phyloP scores from a whole-genome alignment of 2,113 vertebrate genomes.

The Ciconia maguari region DNA sequence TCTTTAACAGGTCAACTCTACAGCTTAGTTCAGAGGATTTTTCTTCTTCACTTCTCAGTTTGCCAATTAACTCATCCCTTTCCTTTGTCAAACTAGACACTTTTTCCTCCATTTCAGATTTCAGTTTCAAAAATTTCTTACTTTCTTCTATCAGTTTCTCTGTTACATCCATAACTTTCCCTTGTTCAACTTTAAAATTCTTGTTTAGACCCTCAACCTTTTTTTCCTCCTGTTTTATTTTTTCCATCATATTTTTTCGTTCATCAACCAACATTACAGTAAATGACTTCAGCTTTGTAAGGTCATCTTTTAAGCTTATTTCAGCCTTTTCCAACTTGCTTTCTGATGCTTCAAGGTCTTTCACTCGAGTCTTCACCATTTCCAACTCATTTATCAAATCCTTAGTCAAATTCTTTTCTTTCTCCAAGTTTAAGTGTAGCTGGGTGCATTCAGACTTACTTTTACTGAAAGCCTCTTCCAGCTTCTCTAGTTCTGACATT shows the following conservation, averaged over 20 bases:
- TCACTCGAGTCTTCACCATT: constrained; percentile 82
- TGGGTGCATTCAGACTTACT: constrained; percentile 86
- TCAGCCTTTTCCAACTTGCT: constrained; percentile 85
- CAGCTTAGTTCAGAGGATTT: constrained; percentile 79
- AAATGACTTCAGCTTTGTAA: constrained; percentile 93
- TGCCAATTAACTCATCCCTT: constrained; percentile 81
- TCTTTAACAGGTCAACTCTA: constrained; percentile 80
- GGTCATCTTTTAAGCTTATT: constrained; percentile 86
- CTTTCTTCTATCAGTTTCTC: constrained; percentile 98
- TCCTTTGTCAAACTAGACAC: constrained; percentile 82
- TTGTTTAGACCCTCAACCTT: constrained; percentile 84
- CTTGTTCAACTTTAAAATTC: constrained; percentile 87
- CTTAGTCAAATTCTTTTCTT: constrained; percentile 85
- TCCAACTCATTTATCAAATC: constrained; percentile 87
- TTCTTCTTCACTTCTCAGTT: constrained; percentile 85
- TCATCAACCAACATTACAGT: constrained; percentile 92
- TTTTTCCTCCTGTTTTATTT: constrained; percentile 89
- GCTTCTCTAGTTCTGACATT: constrained; percentile 89
- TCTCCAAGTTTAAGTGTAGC: constrained; percentile 85
- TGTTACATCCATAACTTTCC: constrained; percentile 92
- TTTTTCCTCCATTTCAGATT: constrained; percentile 91
- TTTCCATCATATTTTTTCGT: constrained; percentile 89
- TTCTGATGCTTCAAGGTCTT: constrained; percentile 86
- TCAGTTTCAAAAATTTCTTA: constrained; percentile 90
- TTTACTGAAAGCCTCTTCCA: constrained; percentile 85